Percentiles rank a stretch among this genome's conserved stretches.
Evolutionary conservation across 2,113 vertebrate genomes (phyloP).

Genomic region (Protobothrops mucrosquamatus): DNA sequence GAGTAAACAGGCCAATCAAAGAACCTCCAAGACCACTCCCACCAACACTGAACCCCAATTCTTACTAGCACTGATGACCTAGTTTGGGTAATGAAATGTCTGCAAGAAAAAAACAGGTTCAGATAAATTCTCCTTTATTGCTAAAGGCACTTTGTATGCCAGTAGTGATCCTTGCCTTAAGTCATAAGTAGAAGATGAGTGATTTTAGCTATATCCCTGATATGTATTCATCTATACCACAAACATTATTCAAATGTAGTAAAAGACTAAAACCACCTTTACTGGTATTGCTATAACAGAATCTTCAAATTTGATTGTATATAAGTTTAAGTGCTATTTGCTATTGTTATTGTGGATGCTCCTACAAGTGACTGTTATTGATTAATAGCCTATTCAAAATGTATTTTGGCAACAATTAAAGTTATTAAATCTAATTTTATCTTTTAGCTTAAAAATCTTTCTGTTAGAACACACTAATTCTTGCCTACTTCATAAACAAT

Average conservation of each 20-base stretch:
- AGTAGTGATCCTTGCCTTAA: constrained; percentile 25
- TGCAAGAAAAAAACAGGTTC: background rate
- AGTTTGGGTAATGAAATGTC: background rate
- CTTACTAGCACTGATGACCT: background rate
- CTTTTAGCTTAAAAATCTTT: constrained; percentile 10
- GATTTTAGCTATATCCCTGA: constrained; percentile 62
- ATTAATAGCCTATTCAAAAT: constrained; percentile 1
- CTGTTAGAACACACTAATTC: constrained; percentile 5
- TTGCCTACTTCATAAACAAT: constrained; percentile 2
- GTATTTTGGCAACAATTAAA: constrained; percentile 19
- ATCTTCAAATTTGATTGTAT: background rate
- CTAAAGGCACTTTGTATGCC: background rate
- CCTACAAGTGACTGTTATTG: too few species aligned
- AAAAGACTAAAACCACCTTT: background rate
- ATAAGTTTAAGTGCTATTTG: too few species aligned
- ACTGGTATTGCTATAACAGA: background rate
- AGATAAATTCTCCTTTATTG: background rate
- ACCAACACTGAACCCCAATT: background rate
- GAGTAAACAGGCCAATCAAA: background rate
- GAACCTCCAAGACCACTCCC: background rate
- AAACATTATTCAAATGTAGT: constrained; percentile 42
- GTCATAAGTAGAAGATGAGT: constrained; percentile 72
- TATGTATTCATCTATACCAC: constrained; percentile 58
- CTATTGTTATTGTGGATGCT: too few species aligned
- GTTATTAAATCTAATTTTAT: background rate